Evolutionary conservation across 2,888 invertebrate genomes (phyloP), one percentile per base, ranked within the genome.

Genomic region (Zele albiditarsus): DNA sequence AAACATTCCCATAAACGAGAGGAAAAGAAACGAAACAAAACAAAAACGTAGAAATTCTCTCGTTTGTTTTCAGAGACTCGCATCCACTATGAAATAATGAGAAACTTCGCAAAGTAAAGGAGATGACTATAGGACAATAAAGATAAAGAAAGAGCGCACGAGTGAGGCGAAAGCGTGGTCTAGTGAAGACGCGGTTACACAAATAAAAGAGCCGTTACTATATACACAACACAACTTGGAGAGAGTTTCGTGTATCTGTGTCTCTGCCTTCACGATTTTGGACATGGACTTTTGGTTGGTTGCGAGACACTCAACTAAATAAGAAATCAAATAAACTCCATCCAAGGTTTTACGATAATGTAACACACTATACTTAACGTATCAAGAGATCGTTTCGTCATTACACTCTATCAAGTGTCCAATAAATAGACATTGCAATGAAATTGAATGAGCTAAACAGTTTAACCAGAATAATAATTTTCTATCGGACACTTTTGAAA

Each of bases 81-180:
- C 27, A 46, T 68, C 58, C 27, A 27, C 63, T 63, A 33, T 31
- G 63, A 49, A 74, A 74, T 74, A 74, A 74, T 74, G 74, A 74
- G 74, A 74, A 74, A 74, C 58, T 42, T 69, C 65, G 57, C 25
- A 53, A 72, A 23, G 57, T 28, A 38, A 66, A 65, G 70, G 63
- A 20, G 23, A 68, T 28, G 27, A 42, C 20, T 68, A 46, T 46
- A n/a, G 46, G 4, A 46, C 46, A 49, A 69, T 31, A 57, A 49
- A 53, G 20, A 53, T 57, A 33, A 23, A 67, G 49, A 42, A 20
- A 23, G 25, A 46, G 38, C 27, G 58, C 5, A 58, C 57, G 27
- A 31, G 20, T 38, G 33, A 53, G 53, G 63, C 14, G 27, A 27
- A 63, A 63, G 63, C 38, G 25, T 33, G 69, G 70, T 38, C 12